phyloP scores from a whole-genome alignment of 1,140 invertebrate genomes.

The Hylaeus anthracinus region DNA sequence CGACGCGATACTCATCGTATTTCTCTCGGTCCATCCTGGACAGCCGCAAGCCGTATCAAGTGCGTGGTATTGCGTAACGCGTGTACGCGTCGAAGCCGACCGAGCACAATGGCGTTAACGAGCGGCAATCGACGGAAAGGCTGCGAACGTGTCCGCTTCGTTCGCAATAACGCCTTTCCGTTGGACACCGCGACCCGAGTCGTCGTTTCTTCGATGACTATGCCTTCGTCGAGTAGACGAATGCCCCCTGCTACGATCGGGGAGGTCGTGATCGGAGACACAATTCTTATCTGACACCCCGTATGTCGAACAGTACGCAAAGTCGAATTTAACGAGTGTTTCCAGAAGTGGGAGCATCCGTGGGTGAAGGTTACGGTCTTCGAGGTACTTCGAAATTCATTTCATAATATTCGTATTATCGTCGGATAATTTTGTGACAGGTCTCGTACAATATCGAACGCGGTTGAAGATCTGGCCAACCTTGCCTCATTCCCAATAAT shows the following conservation, averaged over 20 bases:
- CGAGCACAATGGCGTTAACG: constrained; percentile 61
- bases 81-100: constrained; percentile 25
- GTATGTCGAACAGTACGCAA: too few relatives aligned
- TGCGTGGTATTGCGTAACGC: constrained; percentile 56
- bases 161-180: constrained; percentile 43
- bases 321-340: too few relatives aligned
- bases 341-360: too few relatives aligned
- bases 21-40: constrained; percentile 55
- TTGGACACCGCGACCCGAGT: background rate
- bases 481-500: background rate
- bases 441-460: too few relatives aligned
- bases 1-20: constrained; percentile 47
- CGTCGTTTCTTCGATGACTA: background rate
- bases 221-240: too few relatives aligned
- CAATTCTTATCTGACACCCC: too few relatives aligned
- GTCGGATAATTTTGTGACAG: too few relatives aligned
- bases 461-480: too few relatives aligned
- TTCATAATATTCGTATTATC: too few relatives aligned
- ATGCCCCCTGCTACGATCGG: background rate
- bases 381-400: too few relatives aligned
- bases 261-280: background rate
- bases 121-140: constrained; percentile 52
- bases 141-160: constrained; percentile 35
- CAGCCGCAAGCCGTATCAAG: constrained; percentile 57
- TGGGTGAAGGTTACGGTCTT: too few relatives aligned